These are phyloP conservation scores for Philopotamus ludificatus DNA, from an alignment of 1,140 invertebrate species.

Conservation along the genomic window DNA sequence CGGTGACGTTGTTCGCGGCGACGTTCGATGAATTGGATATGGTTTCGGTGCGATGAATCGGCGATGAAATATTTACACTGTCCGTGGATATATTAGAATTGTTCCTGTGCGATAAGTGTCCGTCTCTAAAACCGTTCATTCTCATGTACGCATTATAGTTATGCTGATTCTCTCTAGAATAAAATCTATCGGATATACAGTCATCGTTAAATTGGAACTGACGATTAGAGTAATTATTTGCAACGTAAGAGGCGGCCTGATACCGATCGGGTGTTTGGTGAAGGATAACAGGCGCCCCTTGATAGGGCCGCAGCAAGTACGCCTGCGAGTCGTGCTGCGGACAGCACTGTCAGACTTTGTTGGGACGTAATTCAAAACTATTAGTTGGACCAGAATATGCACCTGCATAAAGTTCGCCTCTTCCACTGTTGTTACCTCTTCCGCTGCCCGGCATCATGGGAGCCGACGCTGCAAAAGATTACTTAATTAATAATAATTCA, in stretches of 20 bases:
- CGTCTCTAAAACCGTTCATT: conserved; percentile 33
- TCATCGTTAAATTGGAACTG: conserved; percentile 24
- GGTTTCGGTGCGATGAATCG: conserved; percentile 11
- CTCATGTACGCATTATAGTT: conserved; percentile 39
- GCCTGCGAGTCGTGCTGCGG: conserved; percentile 44
- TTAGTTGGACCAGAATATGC: conserved; percentile 45
- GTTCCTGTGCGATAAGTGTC: conserved; percentile 20
- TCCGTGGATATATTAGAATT: conserved; percentile 36
- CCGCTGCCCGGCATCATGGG: conserved; percentile 46
- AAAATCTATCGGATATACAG: conserved; percentile 37
- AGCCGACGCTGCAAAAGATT: conserved; percentile 44
- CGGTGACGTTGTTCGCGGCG: background rate
- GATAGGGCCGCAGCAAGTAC: conserved; percentile 52
- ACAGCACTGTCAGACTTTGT: conserved; percentile 40
- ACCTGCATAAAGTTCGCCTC: conserved; percentile 51
- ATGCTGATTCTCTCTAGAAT: conserved; percentile 39
- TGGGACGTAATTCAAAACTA: conserved; percentile 35
- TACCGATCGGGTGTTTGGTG: conserved; percentile 25
- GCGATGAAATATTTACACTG: conserved; percentile 43
- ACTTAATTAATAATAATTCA: background rate
- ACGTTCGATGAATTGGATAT: background rate
- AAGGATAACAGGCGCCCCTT: conserved; percentile 45
- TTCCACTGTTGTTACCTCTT: conserved; percentile 46
- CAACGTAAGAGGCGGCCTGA: conserved; percentile 22
- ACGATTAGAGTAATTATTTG: conserved; percentile 6